Percentiles rank a stretch among this genome's conserved stretches.
phyloP scores from a whole-genome alignment of 2,888 invertebrate genomes.

The Arctia plantaginis region DNA sequence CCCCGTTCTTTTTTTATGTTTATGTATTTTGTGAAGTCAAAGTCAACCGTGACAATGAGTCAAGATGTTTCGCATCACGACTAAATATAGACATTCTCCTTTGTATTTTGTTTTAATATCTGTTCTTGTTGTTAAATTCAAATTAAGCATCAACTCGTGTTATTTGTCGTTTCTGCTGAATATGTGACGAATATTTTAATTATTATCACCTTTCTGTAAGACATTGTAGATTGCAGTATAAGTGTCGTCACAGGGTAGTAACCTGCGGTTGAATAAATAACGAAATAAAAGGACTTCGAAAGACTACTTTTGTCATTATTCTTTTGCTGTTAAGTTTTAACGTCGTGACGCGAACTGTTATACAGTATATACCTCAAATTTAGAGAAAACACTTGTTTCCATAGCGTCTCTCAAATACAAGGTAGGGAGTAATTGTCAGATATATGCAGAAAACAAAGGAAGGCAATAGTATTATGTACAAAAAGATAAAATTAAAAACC shows the following conservation, averaged over 20 bases:
- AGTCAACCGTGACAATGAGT: neutral
- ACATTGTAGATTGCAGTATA: neutral
- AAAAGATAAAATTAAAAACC: conserved; percentile 40
- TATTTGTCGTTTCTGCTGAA: neutral
- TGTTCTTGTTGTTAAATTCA: neutral
- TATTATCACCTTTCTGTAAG: neutral
- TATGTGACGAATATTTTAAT: neutral
- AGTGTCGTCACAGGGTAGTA: too few species aligned
- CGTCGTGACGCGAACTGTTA: neutral
- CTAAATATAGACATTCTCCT: neutral
- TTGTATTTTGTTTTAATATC: neutral
- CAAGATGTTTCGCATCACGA: neutral
- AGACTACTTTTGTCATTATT: neutral
- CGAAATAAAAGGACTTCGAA: neutral
- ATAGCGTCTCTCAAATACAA: neutral
- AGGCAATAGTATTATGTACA: conserved; percentile 32
- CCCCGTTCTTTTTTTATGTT: conserved; percentile 69
- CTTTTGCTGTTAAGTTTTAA: neutral
- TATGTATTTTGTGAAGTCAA: neutral
- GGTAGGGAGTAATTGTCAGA: neutral
- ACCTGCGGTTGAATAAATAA: neutral
- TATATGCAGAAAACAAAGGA: conserved; percentile 41
- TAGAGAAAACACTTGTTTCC: neutral
- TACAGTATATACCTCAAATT: neutral
- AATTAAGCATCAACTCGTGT: neutral